Percentiles rank a stretch among this genome's conserved stretches.
These are phyloP conservation scores for Poeciliopsis turrubarensis DNA, from an alignment of 2,113 vertebrate species.

Conservation along the genomic window DNA sequence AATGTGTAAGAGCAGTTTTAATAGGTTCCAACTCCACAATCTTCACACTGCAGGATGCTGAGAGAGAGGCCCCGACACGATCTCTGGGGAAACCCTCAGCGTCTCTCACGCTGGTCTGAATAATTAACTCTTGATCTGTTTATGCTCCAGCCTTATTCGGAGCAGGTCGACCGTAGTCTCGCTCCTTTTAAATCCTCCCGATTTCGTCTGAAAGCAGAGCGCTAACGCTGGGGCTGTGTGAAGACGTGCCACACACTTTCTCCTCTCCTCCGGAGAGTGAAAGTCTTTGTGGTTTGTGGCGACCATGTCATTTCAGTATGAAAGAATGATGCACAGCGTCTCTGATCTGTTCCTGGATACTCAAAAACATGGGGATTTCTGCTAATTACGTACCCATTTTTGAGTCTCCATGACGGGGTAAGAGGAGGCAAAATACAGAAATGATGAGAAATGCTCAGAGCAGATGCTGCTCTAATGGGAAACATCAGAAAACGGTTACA, in stretches of 20 bases:
- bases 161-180: constrained; percentile 58
- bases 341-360: constrained; percentile 48
- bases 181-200: constrained; percentile 35
- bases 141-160: constrained; percentile 63
- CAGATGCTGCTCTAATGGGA: constrained; percentile 20
- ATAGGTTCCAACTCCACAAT: constrained; percentile 13
- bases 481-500: constrained; percentile 16
- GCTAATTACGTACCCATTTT: constrained; percentile 6
- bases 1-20: constrained; percentile 4
- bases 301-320: constrained; percentile 54
- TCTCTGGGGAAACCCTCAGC: constrained; percentile 56
- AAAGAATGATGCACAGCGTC: constrained; percentile 31
- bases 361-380: constrained; percentile 55
- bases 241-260: constrained; percentile 50
- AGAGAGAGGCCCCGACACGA: constrained; percentile 39
- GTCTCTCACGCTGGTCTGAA: constrained; percentile 61
- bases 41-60: constrained; percentile 26
- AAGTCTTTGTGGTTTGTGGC: constrained; percentile 61
- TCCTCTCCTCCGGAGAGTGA: constrained; percentile 55
- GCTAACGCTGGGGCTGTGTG: not conserved
- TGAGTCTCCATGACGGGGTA: constrained; percentile 6
- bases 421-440: constrained; percentile 5
- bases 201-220: constrained; percentile 30
- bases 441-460: constrained; percentile 28
- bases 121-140: constrained; percentile 69